phyloP scores from a whole-genome alignment of 2,797 vertebrate species.

The Sebastes matsubarae region DNA sequence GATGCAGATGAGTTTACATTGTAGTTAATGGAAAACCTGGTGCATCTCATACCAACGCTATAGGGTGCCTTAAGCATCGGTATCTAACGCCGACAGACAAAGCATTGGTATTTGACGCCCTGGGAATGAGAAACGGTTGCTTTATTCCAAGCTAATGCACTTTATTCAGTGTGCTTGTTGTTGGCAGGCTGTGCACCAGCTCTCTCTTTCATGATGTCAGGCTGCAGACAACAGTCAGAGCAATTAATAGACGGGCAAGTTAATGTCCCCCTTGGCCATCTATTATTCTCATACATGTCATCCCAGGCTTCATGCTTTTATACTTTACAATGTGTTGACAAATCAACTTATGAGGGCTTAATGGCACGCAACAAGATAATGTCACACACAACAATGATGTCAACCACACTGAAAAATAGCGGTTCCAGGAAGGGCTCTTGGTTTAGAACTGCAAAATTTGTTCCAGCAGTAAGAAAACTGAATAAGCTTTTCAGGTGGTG shows the following conservation, averaged over 20 bases:
- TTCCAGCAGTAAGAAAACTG: background rate
- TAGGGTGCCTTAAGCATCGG: no score
- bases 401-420: slow-evolving; percentile 31
- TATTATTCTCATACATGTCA: slow-evolving; percentile 57
- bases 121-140: no score
- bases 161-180: slow-evolving; percentile 14
- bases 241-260: slow-evolving; percentile 57
- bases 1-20: no score
- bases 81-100: no score
- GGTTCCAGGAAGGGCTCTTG: slow-evolving; percentile 16
- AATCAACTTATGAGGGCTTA: slow-evolving; percentile 66
- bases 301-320: slow-evolving; percentile 58
- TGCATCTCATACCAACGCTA: no score
- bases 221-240: slow-evolving; percentile 46
- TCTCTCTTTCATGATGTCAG: slow-evolving; percentile 38
- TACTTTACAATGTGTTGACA: slow-evolving; percentile 75
- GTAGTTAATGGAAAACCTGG: no score
- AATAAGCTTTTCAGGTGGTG: background rate
- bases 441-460: background rate
- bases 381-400: slow-evolving; percentile 52
- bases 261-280: slow-evolving; percentile 53
- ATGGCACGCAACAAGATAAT: slow-evolving; percentile 62
- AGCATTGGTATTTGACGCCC: no score
- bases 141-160: background rate
- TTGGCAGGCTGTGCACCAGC: slow-evolving; percentile 4